Evolutionary conservation across 2,888 invertebrate genomes (phyloP).

Genomic region (Limnephilus lunatus): DNA sequence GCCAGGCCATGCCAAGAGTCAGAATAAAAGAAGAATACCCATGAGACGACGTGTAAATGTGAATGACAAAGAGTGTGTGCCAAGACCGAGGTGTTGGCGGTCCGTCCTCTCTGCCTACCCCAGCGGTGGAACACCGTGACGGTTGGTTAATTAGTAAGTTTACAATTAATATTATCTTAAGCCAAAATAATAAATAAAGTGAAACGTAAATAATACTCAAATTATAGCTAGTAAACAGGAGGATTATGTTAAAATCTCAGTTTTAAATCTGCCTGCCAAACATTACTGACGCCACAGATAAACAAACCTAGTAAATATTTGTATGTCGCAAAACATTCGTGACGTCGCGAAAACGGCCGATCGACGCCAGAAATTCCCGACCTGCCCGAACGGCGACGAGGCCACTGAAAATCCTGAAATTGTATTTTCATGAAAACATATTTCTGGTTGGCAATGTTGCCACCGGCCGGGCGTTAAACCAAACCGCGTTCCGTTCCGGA

Average conservation of each 20-base stretch:
- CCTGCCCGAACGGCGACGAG: slow-evolving; percentile 54
- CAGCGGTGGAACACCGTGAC: too few relatives aligned
- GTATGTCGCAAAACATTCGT: background rate
- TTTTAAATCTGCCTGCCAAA: background rate
- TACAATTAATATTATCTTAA: background rate
- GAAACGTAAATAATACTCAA: background rate
- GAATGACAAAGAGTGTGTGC: too few relatives aligned
- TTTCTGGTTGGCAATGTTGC: slow-evolving; percentile 21
- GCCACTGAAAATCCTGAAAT: slow-evolving; percentile 20
- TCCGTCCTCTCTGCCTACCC: too few relatives aligned
- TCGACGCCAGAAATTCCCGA: slow-evolving; percentile 53
- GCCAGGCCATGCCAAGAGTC: too few relatives aligned
- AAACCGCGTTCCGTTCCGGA: slow-evolving; percentile 17
- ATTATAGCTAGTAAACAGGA: background rate
- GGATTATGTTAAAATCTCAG: background rate
- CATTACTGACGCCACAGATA: background rate
- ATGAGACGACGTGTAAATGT: too few relatives aligned
- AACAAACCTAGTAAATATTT: slow-evolving; percentile 15
- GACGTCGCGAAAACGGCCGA: slow-evolving; percentile 37
- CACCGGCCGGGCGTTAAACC: slow-evolving; percentile 30
- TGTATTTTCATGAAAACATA: slow-evolving; percentile 42
- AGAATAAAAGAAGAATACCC: too few relatives aligned
- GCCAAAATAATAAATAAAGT: background rate
- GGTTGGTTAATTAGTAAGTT: too few relatives aligned
- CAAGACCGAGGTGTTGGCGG: too few relatives aligned